These are phyloP conservation scores for Branchipolynoe longqiensis DNA, from an alignment of 2,888 invertebrate genomes.

Conservation along the genomic window DNA sequence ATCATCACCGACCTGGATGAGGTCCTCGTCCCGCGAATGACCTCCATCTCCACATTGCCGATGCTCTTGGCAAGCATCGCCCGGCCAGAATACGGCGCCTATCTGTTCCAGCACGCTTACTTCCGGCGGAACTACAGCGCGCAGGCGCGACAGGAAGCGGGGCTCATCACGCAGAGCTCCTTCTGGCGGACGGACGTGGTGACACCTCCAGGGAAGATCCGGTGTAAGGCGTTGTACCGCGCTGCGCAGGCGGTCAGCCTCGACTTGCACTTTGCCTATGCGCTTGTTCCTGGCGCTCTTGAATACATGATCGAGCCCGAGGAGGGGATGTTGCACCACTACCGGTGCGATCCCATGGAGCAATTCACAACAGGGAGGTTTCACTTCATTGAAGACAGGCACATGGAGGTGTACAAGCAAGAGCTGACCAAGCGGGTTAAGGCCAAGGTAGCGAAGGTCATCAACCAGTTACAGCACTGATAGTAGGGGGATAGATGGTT, in stretches of 20 bases:
- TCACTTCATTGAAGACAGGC: conserved; percentile 56
- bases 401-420: conserved; percentile 59
- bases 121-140: conserved; percentile 60
- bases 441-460: too few relatives aligned
- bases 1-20: conserved; percentile 65
- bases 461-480: too few relatives aligned
- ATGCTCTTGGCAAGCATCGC: conserved; percentile 58
- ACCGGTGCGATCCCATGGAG: conserved; percentile 63
- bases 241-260: conserved; percentile 58
- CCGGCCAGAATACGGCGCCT: conserved; percentile 60
- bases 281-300: conserved; percentile 48
- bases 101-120: conserved; percentile 67
- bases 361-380: conserved; percentile 23
- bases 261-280: conserved; percentile 66
- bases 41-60: conserved; percentile 51
- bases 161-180: conserved; percentile 62
- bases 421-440: conserved; percentile 10
- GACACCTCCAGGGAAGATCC: conserved; percentile 64
- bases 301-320: conserved; percentile 64
- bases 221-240: conserved; percentile 66
- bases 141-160: conserved; percentile 16
- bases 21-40: conserved; percentile 61
- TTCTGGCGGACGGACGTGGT: conserved; percentile 64
- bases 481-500: too few relatives aligned
- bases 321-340: conserved; percentile 65